Evolutionary conservation across 30 jellyfish, hydroid and myxozoan genomes (phyloP), one percentile per base, ranked within the genome.

Genomic region (Hydractinia symbiolongicarpus): DNA sequence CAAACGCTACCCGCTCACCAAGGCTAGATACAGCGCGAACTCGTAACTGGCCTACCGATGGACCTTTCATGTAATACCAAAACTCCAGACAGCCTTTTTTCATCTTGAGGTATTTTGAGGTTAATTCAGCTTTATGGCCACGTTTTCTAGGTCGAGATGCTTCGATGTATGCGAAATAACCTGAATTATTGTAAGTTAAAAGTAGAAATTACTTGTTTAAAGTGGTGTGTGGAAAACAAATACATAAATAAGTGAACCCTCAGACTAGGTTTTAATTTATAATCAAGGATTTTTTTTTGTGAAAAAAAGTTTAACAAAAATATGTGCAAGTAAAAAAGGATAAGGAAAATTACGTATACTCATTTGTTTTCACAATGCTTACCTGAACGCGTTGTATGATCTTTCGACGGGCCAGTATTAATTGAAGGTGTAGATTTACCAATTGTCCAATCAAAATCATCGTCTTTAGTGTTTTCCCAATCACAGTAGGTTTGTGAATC

Each of bases 21-120:
- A 17, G 15, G 9, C 78, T 81, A n/a, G 85, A 80, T 17, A 77
- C 73, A 40, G 79, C 8, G 60, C 1, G 5, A 40, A 90, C 96
- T 21, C 20, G 55, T 21, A 90, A 83, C 61, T 86, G 62, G 8
- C 97, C 97, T 83, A 90, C 81, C 7, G 90, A 83, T 52, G 79
- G 20, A 15, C 97, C 97, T 15, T 78, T 61, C 97, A 90, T 90
- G 68, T 90, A 90, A 61, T 90, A 90, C 97, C 97, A 90, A 69
- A 90, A 82, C 14, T 80, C 64, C 19, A 90, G 71, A 83, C 97
- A 90, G 81, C 97, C 97, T n/a, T 81, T 53, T 21, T 66, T 58
- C 5, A 64, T 66, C 14, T 70, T 61, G 30, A 90, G 19, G 44
- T 55, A 50, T 56, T 95, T 95, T 52, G 96, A 81, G 4, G 55